phyloP scores from a whole-genome alignment of 1,140 invertebrate genomes.

The Drosophila jambulina region DNA sequence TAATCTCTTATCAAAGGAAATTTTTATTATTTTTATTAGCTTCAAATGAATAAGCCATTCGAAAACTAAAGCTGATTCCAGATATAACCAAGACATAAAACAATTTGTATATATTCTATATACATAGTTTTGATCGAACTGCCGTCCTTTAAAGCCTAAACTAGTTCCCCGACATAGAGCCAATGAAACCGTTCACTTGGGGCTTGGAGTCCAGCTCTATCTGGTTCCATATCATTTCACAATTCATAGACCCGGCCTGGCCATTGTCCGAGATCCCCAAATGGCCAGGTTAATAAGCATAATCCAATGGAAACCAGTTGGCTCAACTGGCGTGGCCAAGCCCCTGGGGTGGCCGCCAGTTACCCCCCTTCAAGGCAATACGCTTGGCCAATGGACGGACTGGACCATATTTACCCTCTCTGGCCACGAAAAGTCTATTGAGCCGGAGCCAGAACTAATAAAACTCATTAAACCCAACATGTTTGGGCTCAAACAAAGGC shows the following conservation, averaged over 20 bases:
- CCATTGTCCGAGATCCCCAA: slow-evolving; percentile 49
- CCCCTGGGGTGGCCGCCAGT: slow-evolving; percentile 44
- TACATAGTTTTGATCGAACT: neutral
- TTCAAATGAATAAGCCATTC: neutral
- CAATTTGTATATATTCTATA: neutral
- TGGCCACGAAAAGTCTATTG: slow-evolving; percentile 29
- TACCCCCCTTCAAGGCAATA: slow-evolving; percentile 34
- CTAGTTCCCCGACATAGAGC: neutral
- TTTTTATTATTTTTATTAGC: no score
- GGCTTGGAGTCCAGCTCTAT: slow-evolving; percentile 23
- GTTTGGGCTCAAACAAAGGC: slow-evolving; percentile 77
- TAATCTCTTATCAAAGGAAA: neutral
- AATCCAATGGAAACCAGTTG: slow-evolving; percentile 68
- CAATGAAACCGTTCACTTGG: slow-evolving; percentile 44
- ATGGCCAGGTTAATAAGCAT: slow-evolving; percentile 75
- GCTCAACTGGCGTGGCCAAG: slow-evolving; percentile 41
- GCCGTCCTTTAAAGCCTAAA: slow-evolving; percentile 9
- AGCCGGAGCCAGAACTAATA: slow-evolving; percentile 66
- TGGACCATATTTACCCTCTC: slow-evolving; percentile 47
- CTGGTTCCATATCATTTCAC: slow-evolving; percentile 53
- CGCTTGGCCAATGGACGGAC: slow-evolving; percentile 47
- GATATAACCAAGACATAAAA: neutral
- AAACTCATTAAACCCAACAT: slow-evolving; percentile 80
- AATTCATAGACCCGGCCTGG: slow-evolving; percentile 37
- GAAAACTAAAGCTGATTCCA: neutral